Evolutionary conservation across 1,140 invertebrate species (phyloP), one percentile per base, ranked within the genome.

Genomic region (Sycophila sp.): DNA sequence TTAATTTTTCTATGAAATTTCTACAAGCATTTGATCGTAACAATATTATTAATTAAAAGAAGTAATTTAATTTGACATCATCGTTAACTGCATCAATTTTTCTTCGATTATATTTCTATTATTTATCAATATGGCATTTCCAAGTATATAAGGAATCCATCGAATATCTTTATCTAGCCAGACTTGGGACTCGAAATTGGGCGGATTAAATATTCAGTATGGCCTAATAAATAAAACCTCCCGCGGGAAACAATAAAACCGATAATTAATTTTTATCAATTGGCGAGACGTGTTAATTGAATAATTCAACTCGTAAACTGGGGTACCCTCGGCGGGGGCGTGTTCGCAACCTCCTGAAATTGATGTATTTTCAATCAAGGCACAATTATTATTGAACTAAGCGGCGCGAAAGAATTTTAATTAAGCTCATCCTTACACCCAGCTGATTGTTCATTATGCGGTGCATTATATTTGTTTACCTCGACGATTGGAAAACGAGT

Each of bases 291-390:
- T 24, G 15, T 15, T 30, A 32, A 53, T 53, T 53, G 28, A 30
- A 32, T 30, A 26, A 53, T 30, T 53, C 15, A 30, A 24, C 51
- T 26, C 13, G 24, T 1, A 2, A 8, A 28, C 8, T 4, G 19
- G 1, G 4, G 6, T 22, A 5, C 10, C 47, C 6, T n/a, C n/a
- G n/a, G n/a, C 22, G 0, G 5, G 28, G n/a, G 32, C 19, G n/a
- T 55, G 15, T 4, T 15, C 17, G 17, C 19, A 55, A n/a, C 32
- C 49, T 4, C 24, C 3, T 7, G 32, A 34, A 32, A 34, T 32
- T 19, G n/a, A 56, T 56, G 32, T 34, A 17, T 56, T 56, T 56
- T 56, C 53, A 56, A 56, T 56, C 28, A 32, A 56, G 15, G 13
- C 53, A 6, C 30, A 56, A 34, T 53, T 28, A 53, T 53, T 28